These are phyloP conservation scores for Danionella cerebrum DNA, from an alignment of 2,113 vertebrate genomes.

Conservation along the genomic window DNA sequence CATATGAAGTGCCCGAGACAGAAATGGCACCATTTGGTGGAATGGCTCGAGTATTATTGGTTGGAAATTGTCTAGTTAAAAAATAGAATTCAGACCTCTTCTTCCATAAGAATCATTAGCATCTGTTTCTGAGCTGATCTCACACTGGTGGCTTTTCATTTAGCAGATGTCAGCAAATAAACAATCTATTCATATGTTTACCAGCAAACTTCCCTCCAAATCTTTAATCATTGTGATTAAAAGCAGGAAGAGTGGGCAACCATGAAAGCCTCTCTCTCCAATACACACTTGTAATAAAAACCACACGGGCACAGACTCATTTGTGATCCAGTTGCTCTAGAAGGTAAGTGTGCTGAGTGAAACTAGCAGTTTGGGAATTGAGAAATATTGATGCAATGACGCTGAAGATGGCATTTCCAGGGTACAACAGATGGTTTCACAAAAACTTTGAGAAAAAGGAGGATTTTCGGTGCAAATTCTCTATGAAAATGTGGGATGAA, in stretches of 20 bases:
- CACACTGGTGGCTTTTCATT: not conserved
- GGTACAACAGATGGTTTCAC: too few species aligned
- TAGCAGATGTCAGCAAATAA: not conserved
- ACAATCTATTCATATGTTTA: not conserved
- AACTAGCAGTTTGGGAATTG: not conserved
- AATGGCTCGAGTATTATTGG: too few species aligned
- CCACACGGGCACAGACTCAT: not conserved
- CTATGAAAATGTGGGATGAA: too few species aligned
- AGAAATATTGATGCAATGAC: too few species aligned
- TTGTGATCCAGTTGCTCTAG: not conserved
- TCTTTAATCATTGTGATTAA: constrained; percentile 3
- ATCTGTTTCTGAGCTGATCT: not conserved
- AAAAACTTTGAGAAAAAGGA: too few species aligned
- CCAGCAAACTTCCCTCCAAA: not conserved
- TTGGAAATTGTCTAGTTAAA: too few species aligned
- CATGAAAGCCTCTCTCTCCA: not conserved
- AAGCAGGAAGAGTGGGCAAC: not conserved
- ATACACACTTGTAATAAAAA: not conserved
- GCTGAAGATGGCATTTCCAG: too few species aligned
- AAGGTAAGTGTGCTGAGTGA: not conserved
- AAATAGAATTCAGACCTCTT: too few species aligned
- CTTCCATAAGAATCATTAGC: not conserved
- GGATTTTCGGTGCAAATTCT: too few species aligned
- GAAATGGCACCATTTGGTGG: too few species aligned
- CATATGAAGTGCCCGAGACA: too few species aligned